A percentile compares a stretch with the other conserved stretches of the same genome.
Conservation (phyloP, 2,888 invertebrate genomes). For the Entomobrya multifasciata region DNA sequence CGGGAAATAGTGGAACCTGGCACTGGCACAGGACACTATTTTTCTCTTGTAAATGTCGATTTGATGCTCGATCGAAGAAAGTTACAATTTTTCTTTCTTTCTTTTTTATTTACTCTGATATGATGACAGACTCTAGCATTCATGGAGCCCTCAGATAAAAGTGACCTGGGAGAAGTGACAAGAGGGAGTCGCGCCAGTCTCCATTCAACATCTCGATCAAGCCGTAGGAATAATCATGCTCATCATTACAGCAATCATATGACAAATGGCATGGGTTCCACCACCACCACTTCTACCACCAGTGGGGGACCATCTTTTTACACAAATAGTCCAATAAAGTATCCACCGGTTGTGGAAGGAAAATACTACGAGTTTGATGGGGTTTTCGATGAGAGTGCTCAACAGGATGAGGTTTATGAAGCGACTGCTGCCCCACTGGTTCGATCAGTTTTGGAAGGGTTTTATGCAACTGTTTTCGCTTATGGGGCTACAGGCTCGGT, state of each 20-base stretch:
- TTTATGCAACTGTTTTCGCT: slow-evolving; percentile 97
- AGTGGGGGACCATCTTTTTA: slow-evolving; percentile 16
- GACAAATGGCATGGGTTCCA: slow-evolving; percentile 37
- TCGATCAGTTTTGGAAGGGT: slow-evolving; percentile 91
- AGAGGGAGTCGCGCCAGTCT: slow-evolving; percentile 59
- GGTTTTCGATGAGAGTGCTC: slow-evolving; percentile 92
- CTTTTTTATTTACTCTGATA: not conserved
- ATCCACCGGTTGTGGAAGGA: slow-evolving; percentile 82
- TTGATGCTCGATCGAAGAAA: not conserved
- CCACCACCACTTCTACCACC: too few relatives aligned
- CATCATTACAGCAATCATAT: slow-evolving; percentile 49
- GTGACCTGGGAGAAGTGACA: slow-evolving; percentile 72
- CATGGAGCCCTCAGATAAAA: slow-evolving; percentile 73
- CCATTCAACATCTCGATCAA: slow-evolving; percentile 61
- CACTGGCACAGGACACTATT: not conserved
- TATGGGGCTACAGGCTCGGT: slow-evolving; percentile 93
- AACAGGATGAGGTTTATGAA: slow-evolving; percentile 91
- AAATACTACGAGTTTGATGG: slow-evolving; percentile 91
- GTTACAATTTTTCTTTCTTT: slow-evolving; percentile 12
- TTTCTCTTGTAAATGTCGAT: not conserved
- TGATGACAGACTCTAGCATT: slow-evolving; percentile 74
- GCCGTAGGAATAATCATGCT: slow-evolving; percentile 16
- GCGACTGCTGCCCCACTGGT: slow-evolving; percentile 92
- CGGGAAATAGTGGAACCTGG: not conserved
- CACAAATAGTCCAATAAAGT: slow-evolving; percentile 40